Evolutionary conservation across 1,140 invertebrate genomes (phyloP), one percentile per base, ranked within the genome.

Genomic region (Nasonia vitripennis): DNA sequence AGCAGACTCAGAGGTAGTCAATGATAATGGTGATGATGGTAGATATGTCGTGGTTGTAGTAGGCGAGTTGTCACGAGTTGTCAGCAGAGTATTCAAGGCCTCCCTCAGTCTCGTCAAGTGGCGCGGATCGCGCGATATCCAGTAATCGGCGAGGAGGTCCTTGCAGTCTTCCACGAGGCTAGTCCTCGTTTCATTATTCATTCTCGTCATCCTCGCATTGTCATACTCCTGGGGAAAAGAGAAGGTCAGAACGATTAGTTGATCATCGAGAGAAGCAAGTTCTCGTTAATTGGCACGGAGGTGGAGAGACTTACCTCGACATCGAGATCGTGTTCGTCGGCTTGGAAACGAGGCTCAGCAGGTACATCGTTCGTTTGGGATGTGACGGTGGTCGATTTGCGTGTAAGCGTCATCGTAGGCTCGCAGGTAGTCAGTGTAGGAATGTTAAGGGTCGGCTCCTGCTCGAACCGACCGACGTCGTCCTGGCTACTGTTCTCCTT

Each of bases 361-460:
- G 93, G 93, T 93, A 93, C 93, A 91, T 90, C 90, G 89, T 91
- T 91, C 91, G 91, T 91, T 93, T 92, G 91, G 90, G 92, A 93
- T 92, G 91, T 91, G 92, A 92, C 91, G 91, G 89, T 92, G 90
- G 90, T 91, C 92, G 91, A 92, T 93, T 92, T 92, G 92, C 91
- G 88, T 91, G 87, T 93, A 93, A 93, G 93, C 93, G 93, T 93
- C 93, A 93, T 93, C 92, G 90, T 93, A 93, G 93, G 93, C 92
- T 93, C 77, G 62, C 77, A 86, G 81, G 75, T 86, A 83, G 80
- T 83, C 85, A 71, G 23, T 70, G 27, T 86, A 86, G 93, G 92
- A 93, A 93, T 93, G 92, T 93, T 91, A 89, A 91, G 90, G 89
- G 89, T 89, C 89, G 74, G 68, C 20, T 45, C 77, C 27, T 51